Conservation (phyloP, 2,113 vertebrate species). For the Aepyceros melampus region DNA sequence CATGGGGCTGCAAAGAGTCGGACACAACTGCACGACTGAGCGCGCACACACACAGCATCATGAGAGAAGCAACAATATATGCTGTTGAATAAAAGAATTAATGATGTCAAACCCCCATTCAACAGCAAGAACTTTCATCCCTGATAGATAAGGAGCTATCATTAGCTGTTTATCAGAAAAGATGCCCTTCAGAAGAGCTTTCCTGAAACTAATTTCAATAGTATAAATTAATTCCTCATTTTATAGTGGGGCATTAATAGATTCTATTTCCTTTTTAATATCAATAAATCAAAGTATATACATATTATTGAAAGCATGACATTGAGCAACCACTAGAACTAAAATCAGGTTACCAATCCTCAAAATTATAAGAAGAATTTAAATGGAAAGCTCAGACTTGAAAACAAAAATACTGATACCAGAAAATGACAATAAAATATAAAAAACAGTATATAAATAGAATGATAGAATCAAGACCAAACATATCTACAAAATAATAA, state of each 20-base stretch:
- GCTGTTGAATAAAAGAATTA: not conserved
- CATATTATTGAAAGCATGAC: not conserved
- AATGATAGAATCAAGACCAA: not conserved
- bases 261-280: not conserved
- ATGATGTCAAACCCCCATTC: not conserved
- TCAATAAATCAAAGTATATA: not conserved
- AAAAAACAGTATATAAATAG: not conserved
- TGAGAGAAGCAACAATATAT: not conserved
- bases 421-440: constrained; percentile 4
- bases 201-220: not conserved
- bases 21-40: not conserved
- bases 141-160: not conserved
- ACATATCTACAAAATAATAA: not conserved
- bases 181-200: not conserved
- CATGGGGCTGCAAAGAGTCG: not conserved
- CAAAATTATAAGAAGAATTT: not conserved
- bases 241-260: not conserved
- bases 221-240: not conserved
- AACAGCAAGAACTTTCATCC: not conserved
- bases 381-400: not conserved
- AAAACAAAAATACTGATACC: not conserved
- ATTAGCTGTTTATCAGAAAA: not conserved
- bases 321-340: not conserved
- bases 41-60: not conserved
- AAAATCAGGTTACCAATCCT: not conserved